Base-by-base conservation (phyloP, 2,113 vertebrate genomes). In the Mastomys coucha region DNA sequence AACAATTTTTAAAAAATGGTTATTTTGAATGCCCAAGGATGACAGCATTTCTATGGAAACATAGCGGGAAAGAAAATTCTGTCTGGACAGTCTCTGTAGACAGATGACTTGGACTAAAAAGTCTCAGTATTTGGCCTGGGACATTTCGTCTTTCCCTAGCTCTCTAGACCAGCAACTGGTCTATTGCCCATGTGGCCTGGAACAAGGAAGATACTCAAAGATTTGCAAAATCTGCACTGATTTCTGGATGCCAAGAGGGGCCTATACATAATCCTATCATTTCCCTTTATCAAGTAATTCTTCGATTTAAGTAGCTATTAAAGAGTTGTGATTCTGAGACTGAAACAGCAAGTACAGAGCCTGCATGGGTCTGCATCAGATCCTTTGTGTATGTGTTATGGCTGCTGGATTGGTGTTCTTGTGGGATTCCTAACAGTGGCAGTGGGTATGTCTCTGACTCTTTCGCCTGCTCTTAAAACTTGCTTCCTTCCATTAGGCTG, bases 31-130 rank as follows among this genome's bases (percentile, higher is more conserved):
- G 51, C 26, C 65, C 49, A 91, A 88, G 9, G 42, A 92, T 24
- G 90, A 31, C 9, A 96, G 39, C 72, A 93, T 96, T 96, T 96
- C 95, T 92, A 96, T 95, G 91, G 98, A 92, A 96, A 96, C 89
- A 58, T 7, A 94, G 51, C 26, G 94, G 94, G 60, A 65, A 88
- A 94, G 60, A 92, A n/a, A 91, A 94, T 78, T 92, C 85, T 82
- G 63, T 72, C 72, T 91, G 63, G 81, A 93, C 17, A 84, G 69
- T 89, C 81, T 96, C 81, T 95, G 56, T 24, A 75, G n/a, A 94
- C 81, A 92, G 39, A 97, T 73, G 97, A 96, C 78, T 92, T 42
- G 14, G 80, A 73, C 77, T 91, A 76, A 39, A 91, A 94, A 91
- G 42, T 96, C 28, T 31, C 7, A 73, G n/a, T 63, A 94, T 28